Base-by-base conservation (phyloP, 2,888 invertebrate genomes). In the Eristalis tenax region DNA sequence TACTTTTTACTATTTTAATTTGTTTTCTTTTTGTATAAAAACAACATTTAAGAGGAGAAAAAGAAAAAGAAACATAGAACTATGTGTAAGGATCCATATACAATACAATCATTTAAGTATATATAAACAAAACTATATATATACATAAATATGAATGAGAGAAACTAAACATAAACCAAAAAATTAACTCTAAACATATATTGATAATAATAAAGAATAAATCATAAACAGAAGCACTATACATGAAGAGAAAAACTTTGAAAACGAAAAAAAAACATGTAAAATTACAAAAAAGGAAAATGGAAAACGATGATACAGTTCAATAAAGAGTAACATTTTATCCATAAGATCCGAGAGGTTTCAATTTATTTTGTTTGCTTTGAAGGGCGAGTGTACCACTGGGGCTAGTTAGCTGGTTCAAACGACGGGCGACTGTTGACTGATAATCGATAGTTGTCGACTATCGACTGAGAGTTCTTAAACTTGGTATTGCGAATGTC, bases 21-120 rank as follows among this genome's bases (percentile, higher is more conserved):
- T 83, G 66, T 80, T 86, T 83, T 81, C 77, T 88, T 88, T 88
- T 89, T 89, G 87, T 87, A 88, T 86, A 89, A 89, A 77, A 74
- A 73, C 43, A 64, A 63, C 56, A 66, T 85, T 73, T 63, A 77
- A 83, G 40, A 70, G 64, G 75, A 71, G 78, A 66, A 69, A 83
- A 78, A 79, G 26, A 71, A 86, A 88, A 81, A 89, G 66, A 83
- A 88, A 43, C 11, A 63, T 69, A 69, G 65, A 63, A 64, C 40
- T 84, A 88, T 76, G 56, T 81, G 73, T 84, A 81, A 88, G 83
- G 56, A 84, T 74, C 87, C 84, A 84, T 88, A 88, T 84, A 88
- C 84, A 84, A 88, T 88, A 88, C 84, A 88, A 88, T 84, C 84
- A 84, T 81, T 83, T 88, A 84, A 74, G 84, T 81, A 88, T 88